Base-by-base conservation (phyloP, 2,888 invertebrate species). In the Lasioglossum morio region DNA sequence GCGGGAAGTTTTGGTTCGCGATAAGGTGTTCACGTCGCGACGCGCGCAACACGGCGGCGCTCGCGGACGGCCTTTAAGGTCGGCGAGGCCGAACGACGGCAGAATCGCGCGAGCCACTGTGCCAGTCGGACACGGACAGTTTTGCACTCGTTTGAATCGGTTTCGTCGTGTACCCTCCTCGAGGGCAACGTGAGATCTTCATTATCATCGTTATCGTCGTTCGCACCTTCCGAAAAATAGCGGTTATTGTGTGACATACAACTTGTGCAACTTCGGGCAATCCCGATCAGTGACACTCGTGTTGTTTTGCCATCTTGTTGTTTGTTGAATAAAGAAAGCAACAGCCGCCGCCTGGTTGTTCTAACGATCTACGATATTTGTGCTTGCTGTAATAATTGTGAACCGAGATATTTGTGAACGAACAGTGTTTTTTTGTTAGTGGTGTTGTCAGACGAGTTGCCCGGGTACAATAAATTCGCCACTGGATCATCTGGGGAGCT, bases 81-180 rank as follows among this genome's bases (percentile, higher is more conserved):
- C 86, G 88, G 78, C 77, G 72, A 70, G 78, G 82, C 87, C 72
- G 75, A 70, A 27, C 79, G 77, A 74, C 87, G 82, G 78, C 86
- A 87, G 88, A 89, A 77, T 86, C 83, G 90, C 86, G 88, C 88
- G 88, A 89, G 82, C 87, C 82, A 89, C 87, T 77, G 89, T 81
- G 84, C 87, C 84, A 87, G 81, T 88, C 89, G 89, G 89, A 91
- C 89, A 82, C 85, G 78, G 76, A 83, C 73, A 66, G 63, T 66
- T 79, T 79, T 78, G 69, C 84, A 46, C 60, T 79, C 79, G 77
- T 77, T 77, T 83, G 16, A 70, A 72, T 81, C 75, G 74, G 76
- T 77, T 84, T 84, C 79, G 78, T 77, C 81, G 87, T 78, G 77
- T 69, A 40, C 66, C 60, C 66, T 66, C 82, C 48, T 48, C 46